phyloP scores from a whole-genome alignment of 2,113 vertebrate species.

The Mesembrinibis cayennensis region DNA sequence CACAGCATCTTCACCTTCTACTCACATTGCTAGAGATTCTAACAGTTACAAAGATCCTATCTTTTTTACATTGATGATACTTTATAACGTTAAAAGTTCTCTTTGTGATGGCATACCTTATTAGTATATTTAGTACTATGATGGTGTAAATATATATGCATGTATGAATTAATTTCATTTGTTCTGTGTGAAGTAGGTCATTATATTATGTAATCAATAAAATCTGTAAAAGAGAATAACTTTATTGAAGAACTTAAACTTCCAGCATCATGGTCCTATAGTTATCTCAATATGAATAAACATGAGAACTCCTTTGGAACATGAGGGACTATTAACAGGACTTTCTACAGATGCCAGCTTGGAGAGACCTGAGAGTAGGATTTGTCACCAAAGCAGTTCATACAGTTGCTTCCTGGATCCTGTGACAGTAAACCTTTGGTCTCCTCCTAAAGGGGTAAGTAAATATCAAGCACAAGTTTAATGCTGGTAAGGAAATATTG shows the following conservation, averaged over 20 bases:
- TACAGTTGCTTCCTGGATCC: not conserved
- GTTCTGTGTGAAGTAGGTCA: not conserved
- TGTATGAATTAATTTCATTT: not conserved
- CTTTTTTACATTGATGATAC: not conserved
- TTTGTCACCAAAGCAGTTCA: not conserved
- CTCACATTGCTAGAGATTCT: not conserved
- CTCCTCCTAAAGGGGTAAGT: not conserved
- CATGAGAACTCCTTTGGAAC: fast-evolving
- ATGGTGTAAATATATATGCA: not conserved
- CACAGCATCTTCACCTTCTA: not conserved
- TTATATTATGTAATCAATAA: not conserved
- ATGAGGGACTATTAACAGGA: not conserved
- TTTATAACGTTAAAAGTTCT: not conserved
- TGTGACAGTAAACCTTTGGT: fast-evolving
- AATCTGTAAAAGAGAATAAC: not conserved
- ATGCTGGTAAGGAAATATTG: not conserved
- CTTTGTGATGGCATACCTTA: not conserved
- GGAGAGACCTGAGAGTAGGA: not conserved
- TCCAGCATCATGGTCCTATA: not conserved
- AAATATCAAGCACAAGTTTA: not conserved
- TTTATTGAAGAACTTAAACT: not conserved
- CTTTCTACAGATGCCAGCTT: not conserved
- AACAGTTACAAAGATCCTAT: not conserved
- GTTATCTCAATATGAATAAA: not conserved
- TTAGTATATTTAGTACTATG: not conserved